phyloP scores from a whole-genome alignment of 2,888 invertebrate genomes.

The Sminthurides aquaticus region DNA sequence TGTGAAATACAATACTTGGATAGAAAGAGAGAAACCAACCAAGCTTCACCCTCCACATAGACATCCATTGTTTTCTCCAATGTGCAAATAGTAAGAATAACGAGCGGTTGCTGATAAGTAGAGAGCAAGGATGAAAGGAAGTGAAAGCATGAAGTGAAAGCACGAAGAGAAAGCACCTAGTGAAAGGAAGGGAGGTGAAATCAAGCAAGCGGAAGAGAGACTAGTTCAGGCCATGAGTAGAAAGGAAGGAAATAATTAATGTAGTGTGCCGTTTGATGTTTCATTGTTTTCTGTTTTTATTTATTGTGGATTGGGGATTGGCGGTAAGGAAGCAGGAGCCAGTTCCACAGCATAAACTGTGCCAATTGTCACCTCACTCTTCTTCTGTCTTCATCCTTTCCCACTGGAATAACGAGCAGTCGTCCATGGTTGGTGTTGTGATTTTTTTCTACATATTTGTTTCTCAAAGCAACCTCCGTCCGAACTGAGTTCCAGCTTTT shows the following conservation, averaged over 20 bases:
- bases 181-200: background rate
- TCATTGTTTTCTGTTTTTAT: background rate
- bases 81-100: too few relatives aligned
- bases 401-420: slow-evolving; percentile 41
- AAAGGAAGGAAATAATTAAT: background rate
- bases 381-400: slow-evolving; percentile 42
- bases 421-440: slow-evolving; percentile 31
- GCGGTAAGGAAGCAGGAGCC: slow-evolving; percentile 19
- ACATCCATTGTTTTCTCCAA: too few relatives aligned
- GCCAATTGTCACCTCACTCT: slow-evolving; percentile 41
- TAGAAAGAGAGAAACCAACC: too few relatives aligned
- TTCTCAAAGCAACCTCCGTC: background rate
- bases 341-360: slow-evolving; percentile 40
- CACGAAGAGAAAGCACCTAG: background rate
- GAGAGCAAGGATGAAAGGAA: too few relatives aligned
- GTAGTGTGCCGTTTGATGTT: background rate
- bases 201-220: too few relatives aligned
- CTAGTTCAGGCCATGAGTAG: too few relatives aligned
- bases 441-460: background rate
- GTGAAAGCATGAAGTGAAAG: too few relatives aligned
- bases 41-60: too few relatives aligned
- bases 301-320: background rate
- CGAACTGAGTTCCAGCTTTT: background rate
- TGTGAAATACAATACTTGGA: too few relatives aligned
- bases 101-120: too few relatives aligned